phyloP scores from a whole-genome alignment of 2,113 vertebrate species.

The Micronycteris hirsuta region DNA sequence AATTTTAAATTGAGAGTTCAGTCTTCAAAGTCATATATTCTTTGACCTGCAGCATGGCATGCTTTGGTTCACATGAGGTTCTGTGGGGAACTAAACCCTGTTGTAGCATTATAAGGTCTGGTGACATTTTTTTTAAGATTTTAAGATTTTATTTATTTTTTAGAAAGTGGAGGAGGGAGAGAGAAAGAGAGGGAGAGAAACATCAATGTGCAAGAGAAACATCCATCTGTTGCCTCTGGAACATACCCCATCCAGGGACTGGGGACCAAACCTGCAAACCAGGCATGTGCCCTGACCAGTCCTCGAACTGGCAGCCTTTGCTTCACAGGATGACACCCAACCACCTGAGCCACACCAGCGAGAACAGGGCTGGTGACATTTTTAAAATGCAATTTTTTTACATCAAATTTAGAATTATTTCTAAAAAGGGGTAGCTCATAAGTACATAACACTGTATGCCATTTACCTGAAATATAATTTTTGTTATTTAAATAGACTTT shows the following conservation, averaged over 20 bases:
- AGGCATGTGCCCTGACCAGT: no score
- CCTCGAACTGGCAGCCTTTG: no score
- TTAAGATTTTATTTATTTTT: not conserved
- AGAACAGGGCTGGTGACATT: not conserved
- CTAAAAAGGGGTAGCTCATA: not conserved
- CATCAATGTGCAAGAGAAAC: no score
- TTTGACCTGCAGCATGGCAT: slow-evolving; percentile 20
- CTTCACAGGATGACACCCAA: no score
- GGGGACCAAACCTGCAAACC: no score
- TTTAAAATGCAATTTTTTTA: slow-evolving; percentile 26
- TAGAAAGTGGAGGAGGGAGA: no score
- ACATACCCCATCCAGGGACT: no score
- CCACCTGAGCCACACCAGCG: no score
- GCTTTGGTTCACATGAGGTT: not conserved
- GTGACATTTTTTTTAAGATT: slow-evolving; percentile 8
- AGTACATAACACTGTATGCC: not conserved
- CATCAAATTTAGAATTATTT: slow-evolving; percentile 42
- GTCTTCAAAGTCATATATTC: slow-evolving; percentile 34
- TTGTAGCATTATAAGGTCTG: not conserved
- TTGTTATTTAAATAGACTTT: not conserved
- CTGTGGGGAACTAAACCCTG: not conserved
- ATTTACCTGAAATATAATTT: not conserved
- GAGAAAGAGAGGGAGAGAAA: no score
- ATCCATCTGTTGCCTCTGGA: no score
- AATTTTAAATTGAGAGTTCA: slow-evolving; percentile 49